A percentile compares a stretch with the other conserved stretches of the same genome.
phyloP scores from a whole-genome alignment of 37 sponge, comb jelly and placozoan genomes.

The Mnemiopsis leidyi region DNA sequence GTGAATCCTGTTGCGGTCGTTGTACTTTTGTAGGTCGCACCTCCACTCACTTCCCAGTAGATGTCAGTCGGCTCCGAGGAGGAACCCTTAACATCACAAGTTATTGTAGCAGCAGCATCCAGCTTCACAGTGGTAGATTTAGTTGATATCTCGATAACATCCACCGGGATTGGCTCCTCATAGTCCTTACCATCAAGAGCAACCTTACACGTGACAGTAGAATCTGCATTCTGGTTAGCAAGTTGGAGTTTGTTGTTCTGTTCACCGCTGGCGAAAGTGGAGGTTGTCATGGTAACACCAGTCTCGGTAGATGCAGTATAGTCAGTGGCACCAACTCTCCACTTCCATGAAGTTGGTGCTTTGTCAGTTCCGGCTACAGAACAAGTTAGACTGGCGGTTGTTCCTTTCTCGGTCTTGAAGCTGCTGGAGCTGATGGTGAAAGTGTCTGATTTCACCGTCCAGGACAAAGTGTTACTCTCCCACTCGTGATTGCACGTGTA shows the following conservation, averaged over 20 bases:
- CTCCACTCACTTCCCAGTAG: slow-evolving; percentile 7
- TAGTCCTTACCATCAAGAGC: neutral
- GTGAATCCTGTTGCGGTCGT: neutral
- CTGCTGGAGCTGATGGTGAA: slow-evolving; percentile 1
- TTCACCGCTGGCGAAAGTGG: neutral
- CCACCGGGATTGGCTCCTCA: neutral
- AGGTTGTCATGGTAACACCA: neutral
- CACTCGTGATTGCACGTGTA: slow-evolving; percentile 26
- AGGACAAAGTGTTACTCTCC: neutral
- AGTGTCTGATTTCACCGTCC: neutral
- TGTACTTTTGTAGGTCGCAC: neutral
- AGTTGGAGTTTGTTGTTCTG: neutral
- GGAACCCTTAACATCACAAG: neutral
- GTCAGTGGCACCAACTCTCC: neutral
- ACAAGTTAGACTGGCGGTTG: neutral
- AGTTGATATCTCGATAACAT: neutral
- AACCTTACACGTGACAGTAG: neutral
- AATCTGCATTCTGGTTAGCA: neutral
- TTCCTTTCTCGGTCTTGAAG: neutral
- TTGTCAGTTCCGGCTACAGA: neutral
- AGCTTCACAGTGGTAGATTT: slow-evolving; percentile 11
- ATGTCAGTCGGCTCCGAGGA: neutral
- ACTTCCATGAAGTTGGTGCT: neutral
- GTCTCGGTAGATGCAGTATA: neutral
- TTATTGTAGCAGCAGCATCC: neutral